Evolutionary conservation across 2,888 invertebrate genomes (phyloP).

Genomic region (Meliscaeva auricollis): DNA sequence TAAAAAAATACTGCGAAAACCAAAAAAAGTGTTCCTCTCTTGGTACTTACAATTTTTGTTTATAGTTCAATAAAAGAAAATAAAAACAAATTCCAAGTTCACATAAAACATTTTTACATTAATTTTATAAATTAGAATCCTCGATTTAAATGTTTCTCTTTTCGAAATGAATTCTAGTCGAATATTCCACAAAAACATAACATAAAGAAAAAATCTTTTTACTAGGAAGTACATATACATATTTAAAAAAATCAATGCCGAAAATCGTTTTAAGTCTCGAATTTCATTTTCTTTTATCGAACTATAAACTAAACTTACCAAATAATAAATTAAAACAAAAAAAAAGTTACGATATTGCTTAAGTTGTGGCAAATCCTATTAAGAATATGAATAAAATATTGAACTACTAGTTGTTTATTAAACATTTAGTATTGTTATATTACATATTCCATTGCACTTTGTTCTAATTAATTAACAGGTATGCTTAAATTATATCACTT

Average conservation of each 20-base stretch:
- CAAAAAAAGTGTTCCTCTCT: conserved; percentile 39
- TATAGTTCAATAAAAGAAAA: not conserved
- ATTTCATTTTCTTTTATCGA: no score
- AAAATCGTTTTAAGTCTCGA: no score
- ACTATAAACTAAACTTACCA: no score
- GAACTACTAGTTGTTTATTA: not conserved
- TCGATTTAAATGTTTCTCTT: no score
- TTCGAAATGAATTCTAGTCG: no score
- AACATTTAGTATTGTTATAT: not conserved
- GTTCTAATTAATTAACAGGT: not conserved
- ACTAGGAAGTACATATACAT: no score
- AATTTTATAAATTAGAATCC: no score
- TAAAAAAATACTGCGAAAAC: conserved; percentile 12
- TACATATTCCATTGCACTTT: conserved; percentile 25
- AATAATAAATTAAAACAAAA: no score
- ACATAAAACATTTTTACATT: no score
- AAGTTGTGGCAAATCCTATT: not conserved
- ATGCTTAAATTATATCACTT: conserved; percentile 23
- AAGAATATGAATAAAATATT: not conserved
- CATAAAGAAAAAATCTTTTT: no score
- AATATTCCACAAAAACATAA: no score
- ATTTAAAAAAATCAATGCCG: no score
- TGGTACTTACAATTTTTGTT: not conserved
- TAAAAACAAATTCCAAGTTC: not conserved
- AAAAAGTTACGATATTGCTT: conserved; percentile 14